These are phyloP conservation scores for Menura novaehollandiae DNA, from an alignment of 2,113 vertebrate species.

Conservation along the genomic window DNA sequence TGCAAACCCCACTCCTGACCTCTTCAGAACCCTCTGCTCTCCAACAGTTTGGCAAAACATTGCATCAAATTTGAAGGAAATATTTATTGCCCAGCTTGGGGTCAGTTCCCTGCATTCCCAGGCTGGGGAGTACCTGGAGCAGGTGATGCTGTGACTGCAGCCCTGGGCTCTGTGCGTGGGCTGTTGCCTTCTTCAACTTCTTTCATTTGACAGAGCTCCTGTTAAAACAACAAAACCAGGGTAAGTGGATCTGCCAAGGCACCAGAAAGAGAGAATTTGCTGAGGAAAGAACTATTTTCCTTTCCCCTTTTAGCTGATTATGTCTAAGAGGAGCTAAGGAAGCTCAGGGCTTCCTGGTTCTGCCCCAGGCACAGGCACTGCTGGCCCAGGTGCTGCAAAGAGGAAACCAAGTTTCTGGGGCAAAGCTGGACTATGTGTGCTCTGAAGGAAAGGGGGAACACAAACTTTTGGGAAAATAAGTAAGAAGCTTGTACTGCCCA, in stretches of 20 bases:
- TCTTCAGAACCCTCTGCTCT: neutral
- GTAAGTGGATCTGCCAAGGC: neutral
- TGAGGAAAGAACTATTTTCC: neutral
- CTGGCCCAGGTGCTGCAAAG: neutral
- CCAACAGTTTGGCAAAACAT: neutral
- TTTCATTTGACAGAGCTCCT: neutral
- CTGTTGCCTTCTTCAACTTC: fast-evolving
- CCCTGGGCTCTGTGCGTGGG: fast-evolving
- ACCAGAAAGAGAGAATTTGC: neutral
- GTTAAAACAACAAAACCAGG: neutral
- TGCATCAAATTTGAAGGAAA: fast-evolving
- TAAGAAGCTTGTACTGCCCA: neutral
- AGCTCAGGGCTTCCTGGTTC: fast-evolving
- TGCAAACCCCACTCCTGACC: neutral
- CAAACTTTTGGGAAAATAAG: neutral
- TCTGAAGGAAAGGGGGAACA: neutral
- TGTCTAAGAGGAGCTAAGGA: neutral
- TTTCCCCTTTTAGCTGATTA: neutral
- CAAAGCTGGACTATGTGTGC: neutral
- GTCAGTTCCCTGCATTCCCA: neutral
- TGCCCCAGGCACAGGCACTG: fast-evolving
- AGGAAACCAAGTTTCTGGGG: neutral
- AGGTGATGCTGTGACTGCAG: neutral
- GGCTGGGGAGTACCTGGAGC: neutral
- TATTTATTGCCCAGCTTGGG: neutral